phyloP scores from a whole-genome alignment of 2,888 invertebrate genomes.

The Ecliptopera silaceata region DNA sequence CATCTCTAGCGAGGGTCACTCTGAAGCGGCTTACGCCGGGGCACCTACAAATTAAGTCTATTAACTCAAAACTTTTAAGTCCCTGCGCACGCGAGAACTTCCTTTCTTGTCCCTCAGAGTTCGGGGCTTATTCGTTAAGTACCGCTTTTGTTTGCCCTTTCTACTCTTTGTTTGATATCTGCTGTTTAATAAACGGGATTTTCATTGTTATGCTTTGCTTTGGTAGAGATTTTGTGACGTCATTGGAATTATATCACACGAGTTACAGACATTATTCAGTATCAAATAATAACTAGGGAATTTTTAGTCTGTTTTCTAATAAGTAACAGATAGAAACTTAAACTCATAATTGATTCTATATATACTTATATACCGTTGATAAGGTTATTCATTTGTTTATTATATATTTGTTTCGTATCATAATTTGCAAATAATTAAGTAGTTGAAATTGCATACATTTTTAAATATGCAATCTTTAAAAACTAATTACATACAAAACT shows the following conservation, averaged over 20 bases:
- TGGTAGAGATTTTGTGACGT: slow-evolving; percentile 15
- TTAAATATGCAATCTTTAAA: too few species aligned
- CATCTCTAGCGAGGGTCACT: slow-evolving; percentile 67
- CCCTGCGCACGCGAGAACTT: slow-evolving; percentile 76
- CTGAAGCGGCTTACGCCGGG: slow-evolving; percentile 72
- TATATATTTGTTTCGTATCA: too few species aligned
- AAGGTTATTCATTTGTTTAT: too few species aligned
- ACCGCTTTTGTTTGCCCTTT: slow-evolving; percentile 69
- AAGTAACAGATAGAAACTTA: too few species aligned
- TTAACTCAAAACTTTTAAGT: slow-evolving; percentile 81
- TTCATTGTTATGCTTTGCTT: slow-evolving; percentile 49
- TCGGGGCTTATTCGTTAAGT: slow-evolving; percentile 79
- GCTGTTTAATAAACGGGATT: slow-evolving; percentile 58
- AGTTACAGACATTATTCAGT: neutral
- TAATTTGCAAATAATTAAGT: too few species aligned
- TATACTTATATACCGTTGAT: too few species aligned
- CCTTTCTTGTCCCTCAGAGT: slow-evolving; percentile 76
- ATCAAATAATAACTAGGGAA: too few species aligned
- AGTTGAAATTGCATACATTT: too few species aligned
- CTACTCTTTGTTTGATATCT: slow-evolving; percentile 71
- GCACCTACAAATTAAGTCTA: slow-evolving; percentile 81
- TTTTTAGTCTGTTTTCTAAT: too few species aligned
- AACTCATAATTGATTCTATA: too few species aligned
- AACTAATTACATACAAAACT: too few species aligned
- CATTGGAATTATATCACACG: neutral